phyloP scores from a whole-genome alignment of 2,797 vertebrate species.

The Smutsia gigantea region DNA sequence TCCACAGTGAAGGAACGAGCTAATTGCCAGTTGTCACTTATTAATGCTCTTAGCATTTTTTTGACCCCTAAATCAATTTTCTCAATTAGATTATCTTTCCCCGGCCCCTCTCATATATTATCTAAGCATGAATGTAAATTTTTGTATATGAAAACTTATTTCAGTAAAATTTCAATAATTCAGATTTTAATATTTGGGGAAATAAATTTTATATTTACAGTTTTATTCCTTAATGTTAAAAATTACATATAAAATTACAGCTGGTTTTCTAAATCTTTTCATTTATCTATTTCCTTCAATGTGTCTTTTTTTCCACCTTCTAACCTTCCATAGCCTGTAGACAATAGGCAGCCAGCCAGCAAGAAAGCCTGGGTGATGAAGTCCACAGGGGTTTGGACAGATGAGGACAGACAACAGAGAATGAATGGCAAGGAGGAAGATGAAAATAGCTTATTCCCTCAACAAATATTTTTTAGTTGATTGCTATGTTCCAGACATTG shows the following conservation, averaged over 20 bases:
- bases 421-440: rapidly evolving
- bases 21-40: background rate
- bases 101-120: background rate
- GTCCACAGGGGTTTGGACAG: background rate
- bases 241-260: background rate
- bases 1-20: background rate
- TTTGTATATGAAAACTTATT: background rate
- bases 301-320: background rate
- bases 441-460: background rate
- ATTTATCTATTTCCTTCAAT: background rate
- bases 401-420: background rate
- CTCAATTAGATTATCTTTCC: background rate
- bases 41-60: background rate
- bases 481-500: background rate
- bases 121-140: background rate
- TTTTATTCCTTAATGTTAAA: conserved; percentile 3
- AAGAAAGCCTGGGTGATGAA: background rate
- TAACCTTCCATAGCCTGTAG: background rate
- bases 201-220: background rate
- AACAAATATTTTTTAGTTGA: background rate
- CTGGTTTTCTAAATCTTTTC: background rate
- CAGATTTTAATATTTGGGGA: background rate
- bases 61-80: background rate
- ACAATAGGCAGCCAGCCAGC: background rate
- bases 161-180: background rate